phyloP scores from a whole-genome alignment of 2,888 invertebrate species.

The Arenicola marina region DNA sequence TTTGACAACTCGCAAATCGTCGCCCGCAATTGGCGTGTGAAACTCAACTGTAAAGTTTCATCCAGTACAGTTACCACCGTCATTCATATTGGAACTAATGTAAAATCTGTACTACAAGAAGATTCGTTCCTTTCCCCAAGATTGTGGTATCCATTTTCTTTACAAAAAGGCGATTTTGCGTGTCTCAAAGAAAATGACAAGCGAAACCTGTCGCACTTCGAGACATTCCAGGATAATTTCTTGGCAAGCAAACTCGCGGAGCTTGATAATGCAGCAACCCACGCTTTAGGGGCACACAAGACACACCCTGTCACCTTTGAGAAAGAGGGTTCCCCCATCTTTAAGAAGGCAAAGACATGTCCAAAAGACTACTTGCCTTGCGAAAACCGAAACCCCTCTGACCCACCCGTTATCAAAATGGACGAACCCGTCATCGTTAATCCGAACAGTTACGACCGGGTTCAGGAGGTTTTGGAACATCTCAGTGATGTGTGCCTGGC shows the following conservation, averaged over 20 bases:
- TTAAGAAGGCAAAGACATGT: not conserved
- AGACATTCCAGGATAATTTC: too few relatives aligned
- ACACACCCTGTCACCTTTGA: too few relatives aligned
- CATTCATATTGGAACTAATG: not conserved
- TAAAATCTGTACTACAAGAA: too few relatives aligned
- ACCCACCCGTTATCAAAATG: not conserved
- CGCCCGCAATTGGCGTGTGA: not conserved
- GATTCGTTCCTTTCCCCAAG: too few relatives aligned
- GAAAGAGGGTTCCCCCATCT: not conserved
- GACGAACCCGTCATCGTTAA: not conserved
- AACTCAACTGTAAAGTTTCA: not conserved
- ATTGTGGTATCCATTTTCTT: too few relatives aligned
- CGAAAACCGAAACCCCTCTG: not conserved
- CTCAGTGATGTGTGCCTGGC: not conserved
- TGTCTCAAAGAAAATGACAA: not conserved
- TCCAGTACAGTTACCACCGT: not conserved
- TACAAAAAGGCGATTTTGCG: too few relatives aligned
- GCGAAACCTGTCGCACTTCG: not conserved
- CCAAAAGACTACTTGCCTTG: not conserved
- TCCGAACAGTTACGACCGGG: not conserved
- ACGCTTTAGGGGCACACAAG: too few relatives aligned
- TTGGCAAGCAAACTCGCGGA: too few relatives aligned
- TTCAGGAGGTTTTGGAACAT: not conserved
- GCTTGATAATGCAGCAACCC: too few relatives aligned
- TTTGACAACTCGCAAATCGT: not conserved